Conservation (phyloP, 2,113 vertebrate genomes). For the Callipepla californica region DNA sequence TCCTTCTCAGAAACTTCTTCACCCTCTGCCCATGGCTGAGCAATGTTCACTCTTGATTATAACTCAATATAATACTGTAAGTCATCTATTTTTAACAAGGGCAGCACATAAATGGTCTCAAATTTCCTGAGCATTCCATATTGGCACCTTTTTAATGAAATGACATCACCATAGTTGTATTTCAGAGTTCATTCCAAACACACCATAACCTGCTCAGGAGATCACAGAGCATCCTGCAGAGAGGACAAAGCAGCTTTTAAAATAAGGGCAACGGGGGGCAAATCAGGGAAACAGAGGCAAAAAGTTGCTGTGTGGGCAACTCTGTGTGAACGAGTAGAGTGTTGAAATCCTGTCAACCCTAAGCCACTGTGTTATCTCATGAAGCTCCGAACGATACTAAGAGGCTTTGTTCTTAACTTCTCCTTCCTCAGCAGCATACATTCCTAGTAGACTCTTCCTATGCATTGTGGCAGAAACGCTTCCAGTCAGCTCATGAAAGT, state of each 20-base stretch:
- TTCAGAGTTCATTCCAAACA: neutral
- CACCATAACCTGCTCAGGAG: neutral
- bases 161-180: neutral
- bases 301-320: neutral
- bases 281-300: neutral
- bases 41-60: neutral
- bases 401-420: neutral
- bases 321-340: neutral
- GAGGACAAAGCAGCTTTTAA: neutral
- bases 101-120: neutral
- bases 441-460: neutral
- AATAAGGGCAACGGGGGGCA: neutral
- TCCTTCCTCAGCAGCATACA: neutral
- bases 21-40: neutral
- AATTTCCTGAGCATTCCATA: neutral
- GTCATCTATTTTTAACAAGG: neutral
- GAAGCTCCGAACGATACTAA: neutral
- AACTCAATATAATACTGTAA: neutral
- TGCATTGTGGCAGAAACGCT: neutral
- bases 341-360: neutral
- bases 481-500: neutral
- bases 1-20: neutral
- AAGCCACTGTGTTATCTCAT: neutral
- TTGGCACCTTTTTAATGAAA: neutral
- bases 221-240: neutral